Base-by-base conservation (phyloP, 2,888 invertebrate genomes). In the Philonicus albiceps region DNA sequence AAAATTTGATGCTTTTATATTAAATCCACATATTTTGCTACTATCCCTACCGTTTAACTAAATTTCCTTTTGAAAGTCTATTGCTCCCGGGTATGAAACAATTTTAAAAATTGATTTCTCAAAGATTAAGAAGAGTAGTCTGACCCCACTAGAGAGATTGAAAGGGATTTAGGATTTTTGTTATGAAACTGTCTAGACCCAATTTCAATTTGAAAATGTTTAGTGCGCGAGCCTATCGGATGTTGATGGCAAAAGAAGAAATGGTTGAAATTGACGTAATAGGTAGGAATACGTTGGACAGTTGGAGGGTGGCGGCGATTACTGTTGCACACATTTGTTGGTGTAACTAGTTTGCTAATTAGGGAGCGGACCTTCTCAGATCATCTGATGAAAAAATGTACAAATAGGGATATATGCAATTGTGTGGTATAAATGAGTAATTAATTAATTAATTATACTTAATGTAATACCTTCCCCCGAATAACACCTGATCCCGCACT, bases 341-440 rank as follows among this genome's bases (percentile, higher is more conserved):
- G 64, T 22, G 55, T 19, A 43, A 31, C n/a, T 86, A 76, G 86
- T 72, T n/a, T 85, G 73, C 53, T 84, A 49, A 34, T 30, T 55
- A 76, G 85, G 89, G 89, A 89, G 90, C 89, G 89, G 90, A 91
- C 91, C 91, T 91, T 92, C 92, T 92, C 94, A 94, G 94, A 94
- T 94, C 94, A 95, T 94, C 94, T 95, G 94, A 94, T 95, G 94
- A 93, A 94, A 91, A 93, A 93, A 94, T 94, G 94, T 95, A 95
- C 94, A 95, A 95, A 94, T 94, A 85, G 88, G 87, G 87, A 87
- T 86, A 87, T 86, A 64, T 64, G 31, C 78, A 86, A 83, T 83
- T 83, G 83, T 83, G 83, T 64, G 83, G 55, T 22, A n/a, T 64
- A 83, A 83, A 72, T 64, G 64, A 64, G 64, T 43, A 83, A 64